Evolutionary conservation across 1,140 invertebrate species (phyloP), one percentile per base, ranked within the genome.

Genomic region (Brachionus rotundiformis): DNA sequence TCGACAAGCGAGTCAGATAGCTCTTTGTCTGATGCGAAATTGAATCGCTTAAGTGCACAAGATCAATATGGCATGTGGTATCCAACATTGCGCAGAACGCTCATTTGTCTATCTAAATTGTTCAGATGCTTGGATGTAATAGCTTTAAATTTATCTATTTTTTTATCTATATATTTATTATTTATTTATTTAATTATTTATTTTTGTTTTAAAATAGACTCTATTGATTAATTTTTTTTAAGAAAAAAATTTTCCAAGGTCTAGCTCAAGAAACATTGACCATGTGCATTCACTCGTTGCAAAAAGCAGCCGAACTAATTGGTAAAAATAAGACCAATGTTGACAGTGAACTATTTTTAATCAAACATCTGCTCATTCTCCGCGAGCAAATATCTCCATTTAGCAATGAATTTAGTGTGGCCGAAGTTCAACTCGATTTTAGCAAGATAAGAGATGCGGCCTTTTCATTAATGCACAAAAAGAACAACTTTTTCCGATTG

Each of bases 41-140:
- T 63, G 16, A 36, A 36, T 39, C 36, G 68, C 23, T 7, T 73
- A 11, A 63, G 54, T 63, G 29, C 95, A 0, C 95, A 96, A 25
- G 96, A 99, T 90, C 89, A 98, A 7, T 97, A 99, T 88, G 97
- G 96, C 0, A 97, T 99, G 95, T 99, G 97, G 97, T 99, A 98
- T 89, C 97, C 97, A 0, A 96, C 94, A 0, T 95, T 99, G 0
- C 90, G 96, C 13, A 89, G 97, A 68, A 97, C 96, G 0, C 87
- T 99, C 7, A 93, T 98, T 27, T 98, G 95, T 85, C 88, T 99
- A 1, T 98, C 95, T 0, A 92, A 98, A 83, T 89, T 99, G 0
- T 98, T 97, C 88, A 90, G 96, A 77, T 98, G 96, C 87, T 91
- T 99, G 5, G 96, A 98, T 88, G 90, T 90, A 84, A 88, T 89